Evolutionary conservation across 2,797 vertebrate genomes (phyloP), one percentile per base, ranked within the genome.

Genomic region (Trichosurus vulpecula): DNA sequence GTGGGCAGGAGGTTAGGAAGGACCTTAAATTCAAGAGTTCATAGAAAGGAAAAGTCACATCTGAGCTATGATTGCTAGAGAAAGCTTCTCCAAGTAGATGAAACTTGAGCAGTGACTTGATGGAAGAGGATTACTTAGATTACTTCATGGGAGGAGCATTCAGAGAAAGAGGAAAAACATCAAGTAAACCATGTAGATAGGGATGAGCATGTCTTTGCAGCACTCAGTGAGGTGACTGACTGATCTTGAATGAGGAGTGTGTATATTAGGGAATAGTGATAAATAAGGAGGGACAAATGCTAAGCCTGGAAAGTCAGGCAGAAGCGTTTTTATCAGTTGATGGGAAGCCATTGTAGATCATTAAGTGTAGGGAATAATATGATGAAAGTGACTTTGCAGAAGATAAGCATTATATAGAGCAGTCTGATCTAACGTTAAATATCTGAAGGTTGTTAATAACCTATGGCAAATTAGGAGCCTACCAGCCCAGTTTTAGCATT

Each of bases 361-460:
- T n/a, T 41, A 19, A 41, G 19, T 9, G n/a, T 41, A 74, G 35
- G 19, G 66, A 41, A 41, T 74, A 30, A 41, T 66, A 16, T 35
- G 57, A 93, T 47, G 1, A 92, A 94, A 94, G 19, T 66, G 90
- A 27, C 27, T 58, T 97, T 81, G 93, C 81, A 90, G 94, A 90
- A 3, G 4, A 91, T 41, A 41, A 54, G 54, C 19, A 52, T 93
- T 91, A 92, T 53, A 1, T 41, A 25, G 19, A 3, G 2, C 52
- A 2, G 3, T 41, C 66, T 41, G n/a, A 9, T 2, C n/a, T 41
- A 41, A 74, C 41, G 6, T 41, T 10, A 8, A 58, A 93, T 3
- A 41, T 89, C 66, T 16, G 58, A 55, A 5, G 94, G 52, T 19
- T 94, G 91, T 96, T 96, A 91, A 47, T 19, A 87, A 6, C 47